Evolutionary conservation across 2,888 invertebrate genomes (phyloP).

Genomic region (Cryptops parisi): DNA sequence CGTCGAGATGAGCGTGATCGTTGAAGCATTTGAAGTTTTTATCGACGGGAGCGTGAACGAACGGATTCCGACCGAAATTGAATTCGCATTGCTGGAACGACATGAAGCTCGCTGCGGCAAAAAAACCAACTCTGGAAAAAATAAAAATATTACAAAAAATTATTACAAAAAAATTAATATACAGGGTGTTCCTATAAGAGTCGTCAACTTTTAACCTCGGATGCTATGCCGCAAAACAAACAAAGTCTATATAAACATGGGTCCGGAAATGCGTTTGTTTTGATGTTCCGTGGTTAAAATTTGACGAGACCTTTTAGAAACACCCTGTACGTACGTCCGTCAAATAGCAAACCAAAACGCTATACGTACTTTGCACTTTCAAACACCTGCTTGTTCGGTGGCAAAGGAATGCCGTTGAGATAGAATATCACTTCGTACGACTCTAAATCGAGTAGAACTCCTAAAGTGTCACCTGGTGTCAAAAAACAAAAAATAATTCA

Average conservation of each 20-base stretch:
- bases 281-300: too few relatives aligned
- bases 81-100: slow-evolving; percentile 89
- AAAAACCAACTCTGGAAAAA: slow-evolving; percentile 48
- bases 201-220: too few relatives aligned
- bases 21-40: slow-evolving; percentile 57
- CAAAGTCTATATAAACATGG: too few relatives aligned
- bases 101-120: slow-evolving; percentile 93
- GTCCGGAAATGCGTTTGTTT: too few relatives aligned
- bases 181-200: too few relatives aligned
- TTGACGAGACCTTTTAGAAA: too few relatives aligned
- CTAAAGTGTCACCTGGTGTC: slow-evolving; percentile 53
- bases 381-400: slow-evolving; percentile 58
- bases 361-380: slow-evolving; percentile 48
- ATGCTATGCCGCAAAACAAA: too few relatives aligned
- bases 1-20: slow-evolving; percentile 53
- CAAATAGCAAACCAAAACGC: background rate
- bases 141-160: slow-evolving; percentile 24
- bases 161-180: too few relatives aligned
- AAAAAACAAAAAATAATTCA: slow-evolving; percentile 1
- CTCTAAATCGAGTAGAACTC: slow-evolving; percentile 66
- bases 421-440: slow-evolving; percentile 60
- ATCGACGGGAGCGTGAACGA: slow-evolving; percentile 56
- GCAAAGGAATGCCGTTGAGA: slow-evolving; percentile 58
- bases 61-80: slow-evolving; percentile 73
- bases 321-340: too few relatives aligned